Evolutionary conservation across 2,797 vertebrate genomes (phyloP).

Genomic region (Syngnathus rostellatus): DNA sequence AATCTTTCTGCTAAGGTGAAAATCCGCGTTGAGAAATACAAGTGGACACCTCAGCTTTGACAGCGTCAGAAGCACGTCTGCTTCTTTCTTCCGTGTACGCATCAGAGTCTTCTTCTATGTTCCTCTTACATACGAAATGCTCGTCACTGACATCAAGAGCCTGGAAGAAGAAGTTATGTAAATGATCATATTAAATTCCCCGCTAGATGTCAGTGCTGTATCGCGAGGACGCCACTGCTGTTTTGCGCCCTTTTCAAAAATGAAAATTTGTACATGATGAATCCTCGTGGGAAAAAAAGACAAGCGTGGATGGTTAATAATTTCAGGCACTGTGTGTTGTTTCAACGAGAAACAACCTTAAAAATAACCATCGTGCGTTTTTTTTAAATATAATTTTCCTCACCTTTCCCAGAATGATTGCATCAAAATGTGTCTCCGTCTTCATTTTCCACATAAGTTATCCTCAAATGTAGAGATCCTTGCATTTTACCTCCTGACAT

Average conservation of each 20-base stretch:
- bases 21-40: constrained; percentile 7
- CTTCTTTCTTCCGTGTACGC: constrained; percentile 35
- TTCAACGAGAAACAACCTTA: neutral
- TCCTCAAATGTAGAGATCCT: neutral
- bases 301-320: neutral
- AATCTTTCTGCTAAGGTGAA: neutral
- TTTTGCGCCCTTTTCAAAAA: neutral
- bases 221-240: neutral
- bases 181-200: neutral
- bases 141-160: neutral
- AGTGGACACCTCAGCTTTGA: constrained; percentile 7
- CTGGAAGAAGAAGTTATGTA: neutral
- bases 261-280: too few species aligned
- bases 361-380: neutral
- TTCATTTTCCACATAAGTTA: too few species aligned
- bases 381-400: too few species aligned
- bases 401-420: neutral
- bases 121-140: neutral
- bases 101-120: constrained; percentile 26
- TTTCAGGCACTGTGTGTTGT: neutral
- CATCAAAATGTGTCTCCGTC: neutral
- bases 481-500: neutral
- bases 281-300: neutral
- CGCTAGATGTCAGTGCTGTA: neutral
- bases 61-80: constrained; percentile 1